Percentiles rank a stretch among this genome's conserved stretches.
Conservation (phyloP, 2,113 vertebrate species). For the Arenaria interpres region DNA sequence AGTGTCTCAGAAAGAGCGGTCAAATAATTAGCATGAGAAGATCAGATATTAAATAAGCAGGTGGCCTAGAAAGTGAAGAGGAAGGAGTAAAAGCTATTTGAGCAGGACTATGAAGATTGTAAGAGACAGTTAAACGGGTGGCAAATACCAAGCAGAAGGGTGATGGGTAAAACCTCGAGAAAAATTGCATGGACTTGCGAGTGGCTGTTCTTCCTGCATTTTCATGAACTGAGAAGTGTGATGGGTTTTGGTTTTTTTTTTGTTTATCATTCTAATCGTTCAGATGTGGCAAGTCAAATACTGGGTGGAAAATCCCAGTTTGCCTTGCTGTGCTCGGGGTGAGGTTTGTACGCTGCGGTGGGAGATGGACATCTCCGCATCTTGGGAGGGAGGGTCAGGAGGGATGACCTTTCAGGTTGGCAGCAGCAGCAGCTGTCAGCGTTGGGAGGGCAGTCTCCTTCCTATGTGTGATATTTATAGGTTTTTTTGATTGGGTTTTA, state of each 20-base stretch:
- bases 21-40: not conserved
- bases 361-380: not conserved
- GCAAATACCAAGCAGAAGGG: not conserved
- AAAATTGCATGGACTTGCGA: not conserved
- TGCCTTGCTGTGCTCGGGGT: not conserved
- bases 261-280: not conserved
- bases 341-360: not conserved
- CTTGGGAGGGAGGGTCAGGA: not conserved
- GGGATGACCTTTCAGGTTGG: not conserved
- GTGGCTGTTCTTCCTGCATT: not conserved
- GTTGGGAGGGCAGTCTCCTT: not conserved
- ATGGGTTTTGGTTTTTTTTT: not conserved
- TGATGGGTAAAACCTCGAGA: not conserved
- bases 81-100: not conserved
- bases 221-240: not conserved
- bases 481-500: not conserved
- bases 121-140: not conserved
- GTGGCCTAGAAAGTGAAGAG: not conserved
- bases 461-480: not conserved
- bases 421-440: not conserved
- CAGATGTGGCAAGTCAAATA: not conserved
- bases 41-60: not conserved
- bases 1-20: constrained; percentile 17
- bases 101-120: not conserved
- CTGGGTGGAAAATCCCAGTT: not conserved